A percentile compares a stretch with the other conserved stretches of the same genome.
phyloP scores from a whole-genome alignment of 2,113 vertebrate genomes.

The Python bivittatus region DNA sequence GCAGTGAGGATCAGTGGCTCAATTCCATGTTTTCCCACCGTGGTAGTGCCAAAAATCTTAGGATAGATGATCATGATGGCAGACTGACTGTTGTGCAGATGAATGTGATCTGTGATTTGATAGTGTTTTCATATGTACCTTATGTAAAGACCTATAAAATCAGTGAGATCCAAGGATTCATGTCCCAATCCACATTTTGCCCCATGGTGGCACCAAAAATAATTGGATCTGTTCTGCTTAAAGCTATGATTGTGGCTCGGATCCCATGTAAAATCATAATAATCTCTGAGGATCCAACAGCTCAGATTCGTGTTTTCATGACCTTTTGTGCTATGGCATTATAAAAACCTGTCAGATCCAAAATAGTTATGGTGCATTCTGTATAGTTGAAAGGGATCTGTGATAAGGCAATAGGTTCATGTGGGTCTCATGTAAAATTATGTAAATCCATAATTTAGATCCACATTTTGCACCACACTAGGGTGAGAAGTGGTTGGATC shows the following conservation, averaged over 20 bases:
- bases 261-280: background rate
- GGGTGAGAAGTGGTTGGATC: background rate
- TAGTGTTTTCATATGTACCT: too few relatives aligned
- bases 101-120: too few relatives aligned
- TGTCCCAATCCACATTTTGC: background rate
- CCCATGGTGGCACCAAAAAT: background rate
- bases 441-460: background rate
- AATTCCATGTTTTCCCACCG: background rate
- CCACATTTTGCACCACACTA: background rate
- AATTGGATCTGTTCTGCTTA: background rate
- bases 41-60: background rate
- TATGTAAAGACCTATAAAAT: too few relatives aligned
- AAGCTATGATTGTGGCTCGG: background rate
- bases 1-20: background rate
- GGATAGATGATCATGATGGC: background rate
- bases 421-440: background rate
- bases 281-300: background rate
- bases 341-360: background rate
- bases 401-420: background rate
- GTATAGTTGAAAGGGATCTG: background rate
- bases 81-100: background rate
- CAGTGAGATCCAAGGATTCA: background rate
- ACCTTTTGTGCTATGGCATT: too few relatives aligned
- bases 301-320: background rate
- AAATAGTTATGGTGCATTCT: background rate